A percentile compares a stretch with the other conserved stretches of the same genome.
Conservation (phyloP, 1,140 invertebrate species). For the Ips nitidus region DNA sequence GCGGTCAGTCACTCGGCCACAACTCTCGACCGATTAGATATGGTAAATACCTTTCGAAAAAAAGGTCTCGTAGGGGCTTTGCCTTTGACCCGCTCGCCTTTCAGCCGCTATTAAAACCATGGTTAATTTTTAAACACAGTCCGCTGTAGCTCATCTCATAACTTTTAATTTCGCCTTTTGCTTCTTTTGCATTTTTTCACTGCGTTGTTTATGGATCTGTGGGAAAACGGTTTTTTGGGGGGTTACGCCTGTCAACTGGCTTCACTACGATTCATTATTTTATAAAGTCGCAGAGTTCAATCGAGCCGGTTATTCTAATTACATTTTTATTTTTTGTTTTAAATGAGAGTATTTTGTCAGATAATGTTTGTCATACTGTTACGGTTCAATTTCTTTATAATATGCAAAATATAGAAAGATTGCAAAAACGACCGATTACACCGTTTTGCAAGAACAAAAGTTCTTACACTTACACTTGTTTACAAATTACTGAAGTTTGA, state of each 20-base stretch:
- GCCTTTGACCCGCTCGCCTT: constrained; percentile 28
- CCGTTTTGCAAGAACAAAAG: too few relatives aligned
- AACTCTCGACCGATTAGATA: constrained; percentile 28
- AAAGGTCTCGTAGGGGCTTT: constrained; percentile 32
- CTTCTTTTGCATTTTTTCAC: constrained; percentile 1
- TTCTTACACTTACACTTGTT: too few relatives aligned
- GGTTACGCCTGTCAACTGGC: not conserved
- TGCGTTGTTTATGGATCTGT: constrained; percentile 19
- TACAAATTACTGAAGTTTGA: too few relatives aligned
- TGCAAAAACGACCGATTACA: too few relatives aligned
- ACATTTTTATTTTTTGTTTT: too few relatives aligned
- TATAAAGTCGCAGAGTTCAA: too few relatives aligned
- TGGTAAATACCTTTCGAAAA: constrained; percentile 32
- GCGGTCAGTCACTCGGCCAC: constrained; percentile 30
- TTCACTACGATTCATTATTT: not conserved
- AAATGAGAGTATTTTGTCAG: too few relatives aligned
- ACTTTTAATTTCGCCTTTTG: constrained; percentile 23
- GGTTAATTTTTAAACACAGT: constrained; percentile 34
- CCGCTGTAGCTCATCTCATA: constrained; percentile 25
- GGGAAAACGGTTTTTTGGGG: constrained; percentile 12
- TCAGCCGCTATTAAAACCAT: constrained; percentile 29
- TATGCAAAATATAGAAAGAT: too few relatives aligned
- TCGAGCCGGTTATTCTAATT: too few relatives aligned
- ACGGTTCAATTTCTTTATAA: too few relatives aligned
- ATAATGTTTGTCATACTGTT: too few relatives aligned